Evolutionary conservation across 2,113 vertebrate genomes (phyloP).

Genomic region (Atherinomorus stipes): DNA sequence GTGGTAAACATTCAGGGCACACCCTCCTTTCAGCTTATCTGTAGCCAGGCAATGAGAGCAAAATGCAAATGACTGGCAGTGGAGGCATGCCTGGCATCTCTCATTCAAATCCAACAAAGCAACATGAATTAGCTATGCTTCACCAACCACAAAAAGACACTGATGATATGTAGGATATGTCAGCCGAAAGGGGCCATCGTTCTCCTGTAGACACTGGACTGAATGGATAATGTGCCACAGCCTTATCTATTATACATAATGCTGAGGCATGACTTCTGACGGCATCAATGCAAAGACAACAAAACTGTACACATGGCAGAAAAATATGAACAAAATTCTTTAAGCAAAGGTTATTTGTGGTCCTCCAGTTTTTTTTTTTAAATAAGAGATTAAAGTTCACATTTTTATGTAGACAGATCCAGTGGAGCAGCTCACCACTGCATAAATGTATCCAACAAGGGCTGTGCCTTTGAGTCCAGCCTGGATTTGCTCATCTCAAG

Average conservation of each 20-base stretch:
- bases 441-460: conserved; percentile 11
- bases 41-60: conserved; percentile 46
- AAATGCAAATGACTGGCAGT: conserved; percentile 69
- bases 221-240: conserved; percentile 5
- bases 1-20: conserved; percentile 32
- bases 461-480: conserved; percentile 8
- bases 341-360: too few species aligned
- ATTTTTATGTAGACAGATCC: background rate
- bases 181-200: conserved; percentile 22
- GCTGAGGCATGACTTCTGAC: conserved; percentile 14
- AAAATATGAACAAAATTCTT: conserved; percentile 6
- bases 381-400: background rate
- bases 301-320: background rate
- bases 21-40: conserved; percentile 45
- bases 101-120: conserved; percentile 56
- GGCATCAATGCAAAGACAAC: conserved; percentile 9
- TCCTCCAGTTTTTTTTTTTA: too few species aligned
- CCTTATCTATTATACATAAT: background rate
- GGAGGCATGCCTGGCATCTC: conserved; percentile 68
- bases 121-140: conserved; percentile 55
- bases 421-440: background rate
- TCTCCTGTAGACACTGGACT: conserved; percentile 7
- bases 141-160: conserved; percentile 42
- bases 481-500: conserved; percentile 24
- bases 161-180: conserved; percentile 49